Evolutionary conservation across 1,140 invertebrate genomes (phyloP).

Genomic region (Euborellia annulipes): DNA sequence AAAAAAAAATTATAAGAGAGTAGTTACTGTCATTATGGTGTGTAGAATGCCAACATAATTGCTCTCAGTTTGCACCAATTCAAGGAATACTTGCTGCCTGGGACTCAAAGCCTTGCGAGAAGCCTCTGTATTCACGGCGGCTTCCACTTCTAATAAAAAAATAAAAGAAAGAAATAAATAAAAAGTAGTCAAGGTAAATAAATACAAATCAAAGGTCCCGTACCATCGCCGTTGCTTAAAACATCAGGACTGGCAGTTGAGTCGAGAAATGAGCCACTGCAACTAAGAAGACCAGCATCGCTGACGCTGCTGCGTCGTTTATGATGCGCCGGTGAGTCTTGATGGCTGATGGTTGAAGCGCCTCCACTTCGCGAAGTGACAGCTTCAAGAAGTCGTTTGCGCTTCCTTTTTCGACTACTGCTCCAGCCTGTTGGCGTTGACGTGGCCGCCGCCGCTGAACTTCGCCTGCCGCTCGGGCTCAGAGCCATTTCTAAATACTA

Average conservation of each 20-base stretch:
- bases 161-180: no score
- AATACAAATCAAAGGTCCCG: no score
- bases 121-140: constrained; percentile 33
- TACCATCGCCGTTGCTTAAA: no score
- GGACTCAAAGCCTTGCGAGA: constrained; percentile 51
- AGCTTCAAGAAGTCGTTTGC: constrained; percentile 51
- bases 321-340: constrained; percentile 37
- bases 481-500: constrained; percentile 40
- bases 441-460: constrained; percentile 1
- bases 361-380: no score
- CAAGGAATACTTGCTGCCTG: constrained; percentile 76
- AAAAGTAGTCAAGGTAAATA: no score
- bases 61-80: constrained; percentile 87
- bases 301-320: constrained; percentile 69
- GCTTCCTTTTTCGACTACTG: constrained; percentile 37
- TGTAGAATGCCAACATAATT: constrained; percentile 93
- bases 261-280: constrained; percentile 74
- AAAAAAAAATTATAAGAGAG: neutral
- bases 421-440: constrained; percentile 11
- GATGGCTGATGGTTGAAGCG: constrained; percentile 30
- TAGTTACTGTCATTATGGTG: constrained; percentile 70
- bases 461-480: constrained; percentile 9
- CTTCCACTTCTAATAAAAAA: constrained; percentile 27
- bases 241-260: constrained; percentile 57
- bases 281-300: constrained; percentile 65